Percentiles rank a stretch among this genome's conserved stretches.
These are phyloP conservation scores for Nephrotoma flavescens DNA, from an alignment of 2,888 invertebrate species.

Conservation along the genomic window DNA sequence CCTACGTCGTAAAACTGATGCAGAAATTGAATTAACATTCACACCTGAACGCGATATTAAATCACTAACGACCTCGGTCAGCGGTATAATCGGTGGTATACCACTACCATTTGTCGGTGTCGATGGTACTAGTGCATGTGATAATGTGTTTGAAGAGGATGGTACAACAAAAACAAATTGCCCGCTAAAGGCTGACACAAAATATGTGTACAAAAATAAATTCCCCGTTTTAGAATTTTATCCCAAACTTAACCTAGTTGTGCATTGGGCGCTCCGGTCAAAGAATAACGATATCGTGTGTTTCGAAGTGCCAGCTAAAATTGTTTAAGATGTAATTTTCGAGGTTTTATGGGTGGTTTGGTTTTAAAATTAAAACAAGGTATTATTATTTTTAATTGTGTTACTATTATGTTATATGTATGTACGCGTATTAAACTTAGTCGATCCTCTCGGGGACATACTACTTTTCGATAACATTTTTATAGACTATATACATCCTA, in stretches of 20 bases:
- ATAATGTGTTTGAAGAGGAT: slow-evolving; percentile 40
- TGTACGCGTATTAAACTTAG: not conserved
- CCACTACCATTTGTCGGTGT: slow-evolving; percentile 63
- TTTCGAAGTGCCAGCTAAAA: slow-evolving; percentile 55
- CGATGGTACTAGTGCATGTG: slow-evolving; percentile 53
- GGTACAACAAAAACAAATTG: slow-evolving; percentile 43
- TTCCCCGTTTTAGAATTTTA: slow-evolving; percentile 40
- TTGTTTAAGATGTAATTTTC: slow-evolving; percentile 20
- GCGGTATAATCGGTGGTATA: slow-evolving; percentile 45
- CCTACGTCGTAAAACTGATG: slow-evolving; percentile 43
- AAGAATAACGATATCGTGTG: slow-evolving; percentile 38
- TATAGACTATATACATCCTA: too few species aligned
- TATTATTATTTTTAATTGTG: not conserved
- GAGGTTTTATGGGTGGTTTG: not conserved
- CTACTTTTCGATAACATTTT: too few species aligned
- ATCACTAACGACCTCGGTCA: slow-evolving; percentile 42
- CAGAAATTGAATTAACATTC: slow-evolving; percentile 42
- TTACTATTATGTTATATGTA: too few species aligned
- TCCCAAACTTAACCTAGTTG: slow-evolving; percentile 36
- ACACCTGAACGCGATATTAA: slow-evolving; percentile 43
- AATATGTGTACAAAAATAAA: slow-evolving; percentile 52
- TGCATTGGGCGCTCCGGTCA: slow-evolving; percentile 47
- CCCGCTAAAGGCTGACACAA: slow-evolving; percentile 49
- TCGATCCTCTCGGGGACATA: too few species aligned
- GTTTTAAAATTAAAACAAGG: not conserved